These are phyloP conservation scores for Cryptotis parvus DNA, from an alignment of 2,113 vertebrate genomes.

Conservation along the genomic window DNA sequence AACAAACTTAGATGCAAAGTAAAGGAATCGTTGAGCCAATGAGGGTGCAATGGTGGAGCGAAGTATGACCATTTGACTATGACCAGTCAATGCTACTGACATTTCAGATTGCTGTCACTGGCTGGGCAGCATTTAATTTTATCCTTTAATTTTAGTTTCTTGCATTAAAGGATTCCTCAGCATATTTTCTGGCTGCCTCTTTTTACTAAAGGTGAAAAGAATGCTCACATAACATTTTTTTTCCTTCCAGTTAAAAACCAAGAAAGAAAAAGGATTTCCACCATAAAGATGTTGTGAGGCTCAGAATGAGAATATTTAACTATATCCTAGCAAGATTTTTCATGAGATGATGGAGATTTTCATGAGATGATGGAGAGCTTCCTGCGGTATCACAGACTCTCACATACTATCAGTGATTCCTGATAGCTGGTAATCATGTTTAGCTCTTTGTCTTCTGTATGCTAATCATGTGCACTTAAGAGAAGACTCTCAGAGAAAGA, in stretches of 20 bases:
- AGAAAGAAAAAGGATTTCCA: background rate
- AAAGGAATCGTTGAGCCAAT: background rate
- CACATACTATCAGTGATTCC: background rate
- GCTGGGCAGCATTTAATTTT: background rate
- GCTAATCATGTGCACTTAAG: background rate
- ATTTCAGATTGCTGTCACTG: background rate
- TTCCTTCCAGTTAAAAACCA: slow-evolving; percentile 28
- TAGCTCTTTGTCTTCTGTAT: slow-evolving; percentile 43
- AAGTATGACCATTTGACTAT: no score
- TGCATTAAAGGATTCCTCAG: background rate
- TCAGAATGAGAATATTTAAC: background rate
- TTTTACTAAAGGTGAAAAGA: background rate
- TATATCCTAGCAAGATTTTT: background rate
- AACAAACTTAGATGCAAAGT: slow-evolving; percentile 43
- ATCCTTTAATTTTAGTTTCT: slow-evolving; percentile 49
- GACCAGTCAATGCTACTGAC: background rate
- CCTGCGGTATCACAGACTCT: background rate
- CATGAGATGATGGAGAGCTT: no score
- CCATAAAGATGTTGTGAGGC: background rate
- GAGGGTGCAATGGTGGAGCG: background rate
- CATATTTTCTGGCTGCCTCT: slow-evolving; percentile 3
- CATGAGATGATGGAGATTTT: background rate
- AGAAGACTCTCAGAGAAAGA: background rate
- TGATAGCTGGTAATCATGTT: background rate
- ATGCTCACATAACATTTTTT: slow-evolving; percentile 23